These are phyloP conservation scores for Myotis myotis DNA, from an alignment of 2,797 vertebrate genomes.

Conservation along the genomic window DNA sequence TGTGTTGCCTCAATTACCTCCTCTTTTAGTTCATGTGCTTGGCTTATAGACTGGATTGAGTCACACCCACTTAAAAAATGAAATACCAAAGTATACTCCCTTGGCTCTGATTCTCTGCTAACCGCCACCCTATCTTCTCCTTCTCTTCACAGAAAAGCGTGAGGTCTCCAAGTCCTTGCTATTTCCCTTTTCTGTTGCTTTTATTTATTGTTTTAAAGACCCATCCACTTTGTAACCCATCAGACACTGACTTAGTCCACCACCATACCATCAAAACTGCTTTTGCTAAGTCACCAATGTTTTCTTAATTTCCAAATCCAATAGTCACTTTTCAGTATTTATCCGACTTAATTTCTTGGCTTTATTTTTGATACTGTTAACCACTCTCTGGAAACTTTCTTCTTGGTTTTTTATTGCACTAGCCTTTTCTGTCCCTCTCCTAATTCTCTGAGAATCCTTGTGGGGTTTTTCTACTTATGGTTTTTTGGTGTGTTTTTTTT, in stretches of 20 bases:
- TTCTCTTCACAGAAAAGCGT: neutral
- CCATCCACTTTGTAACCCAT: neutral
- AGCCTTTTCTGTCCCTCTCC: neutral
- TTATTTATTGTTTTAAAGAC: conserved; percentile 10
- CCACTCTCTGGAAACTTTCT: neutral
- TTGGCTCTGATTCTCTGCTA: neutral
- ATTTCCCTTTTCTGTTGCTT: neutral
- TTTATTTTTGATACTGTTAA: conserved; percentile 32
- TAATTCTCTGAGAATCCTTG: conserved; percentile 37
- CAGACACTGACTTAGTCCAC: neutral
- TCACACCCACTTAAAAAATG: neutral
- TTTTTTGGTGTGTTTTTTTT: neutral
- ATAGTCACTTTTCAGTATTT: neutral
- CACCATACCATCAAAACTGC: neutral
- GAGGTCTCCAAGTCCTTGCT: neutral
- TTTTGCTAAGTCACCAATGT: conserved; percentile 3
- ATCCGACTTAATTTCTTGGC: neutral
- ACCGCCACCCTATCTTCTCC: neutral
- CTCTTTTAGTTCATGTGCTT: neutral
- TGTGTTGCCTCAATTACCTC: neutral
- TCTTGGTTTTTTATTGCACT: neutral
- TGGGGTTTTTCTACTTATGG: neutral
- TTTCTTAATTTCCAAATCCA: conserved; percentile 32
- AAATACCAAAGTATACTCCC: neutral
- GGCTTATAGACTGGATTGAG: neutral